A percentile compares a stretch with the other conserved stretches of the same genome.
Conservation (phyloP, 2,797 vertebrate species). For the Hoplostethus atlanticus region DNA sequence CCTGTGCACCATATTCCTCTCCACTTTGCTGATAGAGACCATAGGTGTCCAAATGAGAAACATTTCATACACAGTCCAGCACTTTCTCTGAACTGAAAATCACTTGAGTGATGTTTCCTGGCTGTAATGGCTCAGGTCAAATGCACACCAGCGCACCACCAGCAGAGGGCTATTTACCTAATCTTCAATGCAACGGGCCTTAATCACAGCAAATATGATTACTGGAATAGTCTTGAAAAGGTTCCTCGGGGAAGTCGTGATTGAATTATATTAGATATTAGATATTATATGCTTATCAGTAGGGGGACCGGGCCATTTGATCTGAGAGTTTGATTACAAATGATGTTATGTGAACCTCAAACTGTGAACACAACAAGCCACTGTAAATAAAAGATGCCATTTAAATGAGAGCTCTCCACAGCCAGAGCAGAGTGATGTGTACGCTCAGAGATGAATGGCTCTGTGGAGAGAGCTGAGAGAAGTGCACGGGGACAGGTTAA, state of each 20-base stretch:
- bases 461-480: conserved; percentile 56
- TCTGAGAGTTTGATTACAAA: conserved; percentile 38
- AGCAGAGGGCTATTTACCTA: conserved; percentile 34
- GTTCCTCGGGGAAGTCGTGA: conserved; percentile 5
- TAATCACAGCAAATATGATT: conserved; percentile 32
- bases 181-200: conserved; percentile 15
- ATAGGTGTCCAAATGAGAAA: no score
- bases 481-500: conserved; percentile 74
- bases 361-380: conserved; percentile 40
- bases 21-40: no score
- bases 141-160: conserved; percentile 13
- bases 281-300: conserved; percentile 26
- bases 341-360: conserved; percentile 32
- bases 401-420: conserved; percentile 51
- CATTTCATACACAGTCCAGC: no score
- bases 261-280: conserved; percentile 27
- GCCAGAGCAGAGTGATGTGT: conserved; percentile 48
- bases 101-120: neutral
- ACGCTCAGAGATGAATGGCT: conserved; percentile 68
- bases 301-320: conserved; percentile 18
- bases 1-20: no score
- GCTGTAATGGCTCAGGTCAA: neutral
- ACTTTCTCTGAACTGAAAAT: neutral
- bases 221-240: conserved; percentile 2
- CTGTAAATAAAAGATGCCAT: conserved; percentile 60